Conservation (phyloP, 2,113 vertebrate genomes). For the Passer domesticus region DNA sequence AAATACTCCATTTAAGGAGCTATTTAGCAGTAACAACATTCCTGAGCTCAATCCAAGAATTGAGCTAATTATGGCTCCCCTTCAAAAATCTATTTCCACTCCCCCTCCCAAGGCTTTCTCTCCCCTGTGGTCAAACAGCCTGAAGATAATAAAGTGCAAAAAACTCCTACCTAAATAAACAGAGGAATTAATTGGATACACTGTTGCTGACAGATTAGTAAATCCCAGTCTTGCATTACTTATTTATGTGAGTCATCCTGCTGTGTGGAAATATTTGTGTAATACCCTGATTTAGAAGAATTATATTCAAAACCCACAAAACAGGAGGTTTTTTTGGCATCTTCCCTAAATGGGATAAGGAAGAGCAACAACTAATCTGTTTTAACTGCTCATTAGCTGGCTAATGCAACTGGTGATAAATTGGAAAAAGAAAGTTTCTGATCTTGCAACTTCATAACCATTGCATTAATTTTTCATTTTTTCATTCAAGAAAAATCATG, state of each 20-base stretch:
- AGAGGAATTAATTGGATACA: conserved; percentile 35
- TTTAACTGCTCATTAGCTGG: conserved; percentile 11
- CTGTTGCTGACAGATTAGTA: conserved; percentile 18
- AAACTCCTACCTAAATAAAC: conserved; percentile 49
- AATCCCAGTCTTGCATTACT: background rate
- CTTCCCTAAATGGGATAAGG: background rate
- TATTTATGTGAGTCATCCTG: conserved; percentile 26
- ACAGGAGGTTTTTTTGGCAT: background rate
- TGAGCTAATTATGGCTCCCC: conserved; percentile 61
- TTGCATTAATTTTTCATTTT: background rate
- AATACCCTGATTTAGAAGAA: conserved; percentile 16
- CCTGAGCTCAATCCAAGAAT: conserved; percentile 48
- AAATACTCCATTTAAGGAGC: conserved; percentile 66
- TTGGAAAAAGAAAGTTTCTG: background rate
- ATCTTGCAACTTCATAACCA: background rate
- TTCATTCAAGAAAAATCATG: background rate
- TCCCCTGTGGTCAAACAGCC: background rate
- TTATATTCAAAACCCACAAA: background rate
- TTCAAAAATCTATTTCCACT: conserved; percentile 51
- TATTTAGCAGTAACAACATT: conserved; percentile 66
- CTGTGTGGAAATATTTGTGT: conserved; percentile 29
- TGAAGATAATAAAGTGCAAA: conserved; percentile 30
- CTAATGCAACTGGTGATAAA: background rate
- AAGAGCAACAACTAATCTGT: background rate
- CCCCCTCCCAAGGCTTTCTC: background rate